Percentiles rank a stretch among this genome's conserved stretches.
phyloP scores from a whole-genome alignment of 2,113 vertebrate species.

The Cynocephalus volans region DNA sequence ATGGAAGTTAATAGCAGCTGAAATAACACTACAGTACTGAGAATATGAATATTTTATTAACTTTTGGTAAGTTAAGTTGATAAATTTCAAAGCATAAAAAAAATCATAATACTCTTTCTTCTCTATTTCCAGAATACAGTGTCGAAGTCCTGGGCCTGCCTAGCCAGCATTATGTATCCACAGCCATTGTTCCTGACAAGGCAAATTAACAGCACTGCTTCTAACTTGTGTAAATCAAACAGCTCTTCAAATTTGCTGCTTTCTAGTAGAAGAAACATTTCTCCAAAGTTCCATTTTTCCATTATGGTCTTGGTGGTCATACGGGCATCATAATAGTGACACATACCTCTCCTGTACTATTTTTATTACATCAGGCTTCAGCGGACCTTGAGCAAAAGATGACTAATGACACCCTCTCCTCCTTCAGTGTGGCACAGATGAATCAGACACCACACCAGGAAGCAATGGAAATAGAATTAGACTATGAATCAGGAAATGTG shows the following conservation, averaged over 20 bases:
- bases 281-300: slow-evolving; percentile 45
- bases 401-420: slow-evolving; percentile 69
- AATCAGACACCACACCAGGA: slow-evolving; percentile 65
- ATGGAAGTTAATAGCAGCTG: neutral
- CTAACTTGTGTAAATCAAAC: neutral
- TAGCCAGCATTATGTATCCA: neutral
- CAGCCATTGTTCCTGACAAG: neutral
- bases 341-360: slow-evolving; percentile 34
- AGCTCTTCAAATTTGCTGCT: neutral
- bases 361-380: slow-evolving; percentile 58
- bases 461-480: slow-evolving; percentile 55
- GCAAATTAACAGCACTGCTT: slow-evolving; percentile 20
- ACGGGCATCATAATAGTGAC: slow-evolving; percentile 16
- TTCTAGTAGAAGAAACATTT: slow-evolving; percentile 2
- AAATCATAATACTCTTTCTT: neutral
- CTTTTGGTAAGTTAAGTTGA: neutral
- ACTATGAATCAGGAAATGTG: slow-evolving; percentile 70
- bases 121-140: slow-evolving; percentile 3
- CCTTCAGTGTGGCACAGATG: slow-evolving; percentile 50
- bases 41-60: neutral
- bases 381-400: slow-evolving; percentile 67
- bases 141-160: neutral
- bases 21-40: neutral
- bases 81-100: slow-evolving; percentile 18
- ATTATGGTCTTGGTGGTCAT: neutral